phyloP scores from a whole-genome alignment of 2,888 invertebrate species.

The Salpingus planirostris region DNA sequence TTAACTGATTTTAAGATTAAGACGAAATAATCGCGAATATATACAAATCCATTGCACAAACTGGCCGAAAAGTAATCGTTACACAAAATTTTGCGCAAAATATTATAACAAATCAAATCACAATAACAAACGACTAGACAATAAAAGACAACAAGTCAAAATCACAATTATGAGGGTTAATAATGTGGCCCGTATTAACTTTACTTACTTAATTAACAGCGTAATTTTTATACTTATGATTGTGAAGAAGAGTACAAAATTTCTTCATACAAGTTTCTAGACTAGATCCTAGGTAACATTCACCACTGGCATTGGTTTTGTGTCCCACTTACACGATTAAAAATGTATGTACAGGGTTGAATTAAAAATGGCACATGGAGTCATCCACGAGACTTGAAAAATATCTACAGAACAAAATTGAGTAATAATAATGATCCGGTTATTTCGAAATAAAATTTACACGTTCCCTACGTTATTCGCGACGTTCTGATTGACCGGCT shows the following conservation, averaged over 20 bases:
- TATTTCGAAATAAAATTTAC: too few species aligned
- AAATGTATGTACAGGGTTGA: slow-evolving; percentile 8
- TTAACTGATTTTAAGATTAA: slow-evolving; percentile 7
- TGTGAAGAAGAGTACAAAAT: slow-evolving; percentile 1
- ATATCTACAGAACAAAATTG: neutral
- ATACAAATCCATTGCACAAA: slow-evolving; percentile 23
- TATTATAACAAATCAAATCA: slow-evolving; percentile 3
- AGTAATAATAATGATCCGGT: too few species aligned
- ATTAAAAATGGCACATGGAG: slow-evolving; percentile 23
- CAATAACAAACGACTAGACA: slow-evolving; percentile 7
- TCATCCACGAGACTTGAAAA: slow-evolving; percentile 20
- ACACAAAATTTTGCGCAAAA: slow-evolving; percentile 12
- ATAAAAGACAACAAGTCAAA: slow-evolving; percentile 3
- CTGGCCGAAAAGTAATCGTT: slow-evolving; percentile 22
- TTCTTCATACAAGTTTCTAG: neutral
- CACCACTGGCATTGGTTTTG: slow-evolving; percentile 23
- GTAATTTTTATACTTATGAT: neutral
- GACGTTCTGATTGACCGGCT: slow-evolving; percentile 31
- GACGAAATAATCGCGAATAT: too few species aligned
- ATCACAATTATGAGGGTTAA: neutral
- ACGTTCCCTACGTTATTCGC: slow-evolving; percentile 16
- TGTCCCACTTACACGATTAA: slow-evolving; percentile 14
- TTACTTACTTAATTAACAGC: neutral
- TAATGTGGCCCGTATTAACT: too few species aligned
- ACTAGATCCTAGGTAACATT: slow-evolving; percentile 20